Evolutionary conservation across 2,113 vertebrate genomes (phyloP).

Genomic region (Patagioenas fasciata): DNA sequence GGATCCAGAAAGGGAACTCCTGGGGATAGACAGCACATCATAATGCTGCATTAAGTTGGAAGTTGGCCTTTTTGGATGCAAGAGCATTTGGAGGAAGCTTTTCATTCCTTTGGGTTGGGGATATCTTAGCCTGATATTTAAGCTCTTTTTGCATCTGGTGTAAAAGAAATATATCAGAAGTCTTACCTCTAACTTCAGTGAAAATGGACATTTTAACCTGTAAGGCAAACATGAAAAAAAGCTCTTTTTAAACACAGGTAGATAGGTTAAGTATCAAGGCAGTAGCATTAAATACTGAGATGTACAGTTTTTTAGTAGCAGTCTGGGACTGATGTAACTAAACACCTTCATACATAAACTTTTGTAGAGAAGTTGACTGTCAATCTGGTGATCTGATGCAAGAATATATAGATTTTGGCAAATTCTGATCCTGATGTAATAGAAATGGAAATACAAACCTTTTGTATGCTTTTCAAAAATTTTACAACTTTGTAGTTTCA

Average conservation of each 20-base stretch:
- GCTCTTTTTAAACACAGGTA: slow-evolving; percentile 53
- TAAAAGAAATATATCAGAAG: background rate
- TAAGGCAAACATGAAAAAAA: slow-evolving; percentile 4
- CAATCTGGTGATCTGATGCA: slow-evolving; percentile 50
- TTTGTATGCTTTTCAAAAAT: slow-evolving; percentile 66
- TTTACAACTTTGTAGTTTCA: slow-evolving; percentile 66
- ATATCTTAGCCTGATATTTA: slow-evolving; percentile 30
- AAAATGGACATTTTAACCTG: slow-evolving; percentile 19
- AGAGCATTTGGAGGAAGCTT: slow-evolving; percentile 25
- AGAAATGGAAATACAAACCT: slow-evolving; percentile 52
- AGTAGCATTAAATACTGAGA: slow-evolving; percentile 64
- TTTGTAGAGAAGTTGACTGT: slow-evolving; percentile 59
- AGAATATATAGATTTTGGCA: slow-evolving; percentile 66
- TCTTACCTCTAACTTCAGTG: slow-evolving; percentile 27
- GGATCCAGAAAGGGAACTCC: slow-evolving; percentile 36
- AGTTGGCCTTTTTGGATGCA: slow-evolving; percentile 22
- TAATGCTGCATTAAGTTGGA: slow-evolving; percentile 42
- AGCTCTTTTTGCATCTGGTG: slow-evolving; percentile 13
- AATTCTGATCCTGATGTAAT: slow-evolving; percentile 48
- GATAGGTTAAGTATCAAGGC: slow-evolving; percentile 38
- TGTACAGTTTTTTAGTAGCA: slow-evolving; percentile 61
- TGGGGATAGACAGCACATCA: slow-evolving; percentile 25
- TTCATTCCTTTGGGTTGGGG: slow-evolving; percentile 45
- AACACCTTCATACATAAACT: slow-evolving; percentile 51
- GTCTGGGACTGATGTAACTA: slow-evolving; percentile 56